phyloP scores from a whole-genome alignment of 2,797 vertebrate genomes.

The Periophthalmus magnuspinnatus region DNA sequence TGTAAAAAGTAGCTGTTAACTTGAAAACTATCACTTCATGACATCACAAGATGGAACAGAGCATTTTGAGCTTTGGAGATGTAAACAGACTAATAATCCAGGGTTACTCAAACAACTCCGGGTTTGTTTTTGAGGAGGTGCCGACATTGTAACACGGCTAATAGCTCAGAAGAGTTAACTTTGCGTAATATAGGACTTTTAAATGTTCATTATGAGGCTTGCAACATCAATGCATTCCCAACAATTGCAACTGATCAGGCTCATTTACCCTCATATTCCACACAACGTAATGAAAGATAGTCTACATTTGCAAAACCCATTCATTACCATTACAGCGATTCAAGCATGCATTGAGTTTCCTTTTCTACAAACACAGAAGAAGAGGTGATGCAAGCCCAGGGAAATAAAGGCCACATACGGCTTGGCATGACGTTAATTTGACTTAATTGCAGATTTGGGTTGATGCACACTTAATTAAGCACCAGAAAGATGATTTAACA shows the following conservation, averaged over 20 bases:
- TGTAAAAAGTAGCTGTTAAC: too few relatives aligned
- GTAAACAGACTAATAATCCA: too few relatives aligned
- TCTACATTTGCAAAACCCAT: constrained; percentile 12
- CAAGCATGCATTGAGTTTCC: constrained; percentile 24
- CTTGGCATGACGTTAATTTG: constrained; percentile 31
- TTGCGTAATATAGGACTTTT: too few relatives aligned
- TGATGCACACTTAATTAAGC: constrained; percentile 48
- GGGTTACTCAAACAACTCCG: too few relatives aligned
- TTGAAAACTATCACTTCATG: too few relatives aligned
- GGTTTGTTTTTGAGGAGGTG: too few relatives aligned
- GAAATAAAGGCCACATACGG: constrained; percentile 28
- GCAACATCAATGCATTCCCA: constrained; percentile 1
- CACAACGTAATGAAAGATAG: constrained; percentile 23
- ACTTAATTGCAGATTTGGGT: constrained; percentile 33
- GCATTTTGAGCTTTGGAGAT: too few relatives aligned
- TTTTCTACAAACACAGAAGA: neutral
- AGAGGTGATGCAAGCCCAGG: constrained; percentile 44
- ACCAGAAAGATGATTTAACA: constrained; percentile 36
- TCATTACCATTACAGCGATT: constrained; percentile 24
- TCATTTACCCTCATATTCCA: constrained; percentile 26
- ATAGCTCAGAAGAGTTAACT: too few relatives aligned
- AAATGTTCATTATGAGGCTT: neutral
- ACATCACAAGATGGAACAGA: too few relatives aligned
- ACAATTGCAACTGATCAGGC: neutral
- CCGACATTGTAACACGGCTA: too few relatives aligned